phyloP scores from a whole-genome alignment of 2,113 vertebrate species.

The Gymnogyps californianus region DNA sequence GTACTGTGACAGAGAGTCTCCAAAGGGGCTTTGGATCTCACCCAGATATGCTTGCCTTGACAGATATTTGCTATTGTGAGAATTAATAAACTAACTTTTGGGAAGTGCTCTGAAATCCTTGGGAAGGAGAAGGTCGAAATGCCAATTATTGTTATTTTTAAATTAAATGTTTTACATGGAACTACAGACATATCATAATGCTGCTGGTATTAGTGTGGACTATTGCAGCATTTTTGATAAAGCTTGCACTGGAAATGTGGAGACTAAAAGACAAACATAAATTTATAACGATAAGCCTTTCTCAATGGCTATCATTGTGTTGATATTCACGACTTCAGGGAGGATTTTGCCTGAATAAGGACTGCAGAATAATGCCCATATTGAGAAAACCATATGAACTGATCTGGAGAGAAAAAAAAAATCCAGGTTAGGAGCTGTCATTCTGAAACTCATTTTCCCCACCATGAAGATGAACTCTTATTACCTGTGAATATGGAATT shows the following conservation, averaged over 20 bases:
- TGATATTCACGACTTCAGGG: background rate
- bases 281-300: background rate
- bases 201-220: background rate
- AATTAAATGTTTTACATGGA: background rate
- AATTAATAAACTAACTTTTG: background rate
- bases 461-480: conserved; percentile 64
- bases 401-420: background rate
- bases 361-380: background rate
- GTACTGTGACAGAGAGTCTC: background rate
- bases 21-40: background rate
- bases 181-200: background rate
- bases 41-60: background rate
- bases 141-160: background rate
- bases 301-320: background rate
- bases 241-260: background rate
- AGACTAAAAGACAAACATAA: background rate
- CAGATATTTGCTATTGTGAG: background rate
- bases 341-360: background rate
- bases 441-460: conserved; percentile 66
- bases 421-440: conserved; percentile 50
- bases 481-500: conserved; percentile 71
- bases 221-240: background rate
- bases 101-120: background rate
- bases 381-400: background rate
- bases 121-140: background rate